Conservation (phyloP, 2,113 vertebrate species). For the Panurus biarmicus region DNA sequence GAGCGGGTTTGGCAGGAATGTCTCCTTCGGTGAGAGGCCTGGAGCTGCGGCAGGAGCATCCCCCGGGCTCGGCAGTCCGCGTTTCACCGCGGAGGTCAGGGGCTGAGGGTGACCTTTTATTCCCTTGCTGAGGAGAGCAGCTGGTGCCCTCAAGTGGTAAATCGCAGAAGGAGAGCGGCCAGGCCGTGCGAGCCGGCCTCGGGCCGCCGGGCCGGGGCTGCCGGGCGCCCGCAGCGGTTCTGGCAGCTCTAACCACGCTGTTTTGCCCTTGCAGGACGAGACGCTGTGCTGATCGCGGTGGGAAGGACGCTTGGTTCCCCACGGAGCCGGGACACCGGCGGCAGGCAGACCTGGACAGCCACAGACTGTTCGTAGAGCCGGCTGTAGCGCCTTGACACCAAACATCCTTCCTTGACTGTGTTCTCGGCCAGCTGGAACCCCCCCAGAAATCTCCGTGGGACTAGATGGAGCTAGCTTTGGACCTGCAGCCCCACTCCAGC, state of each 20-base stretch:
- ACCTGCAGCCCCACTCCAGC: neutral
- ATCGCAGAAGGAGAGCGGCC: neutral
- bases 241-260: neutral
- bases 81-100: neutral
- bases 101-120: conserved; percentile 33
- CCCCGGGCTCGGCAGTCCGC: neutral
- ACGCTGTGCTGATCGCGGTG: neutral
- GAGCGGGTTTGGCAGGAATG: neutral
- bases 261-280: conserved; percentile 26
- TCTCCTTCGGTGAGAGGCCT: no score
- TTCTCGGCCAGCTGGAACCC: neutral
- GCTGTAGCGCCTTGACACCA: neutral
- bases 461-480: neutral
- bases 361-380: neutral
- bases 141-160: conserved; percentile 61
- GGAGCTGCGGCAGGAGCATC: neutral
- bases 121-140: conserved; percentile 41
- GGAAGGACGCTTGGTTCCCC: neutral
- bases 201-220: neutral
- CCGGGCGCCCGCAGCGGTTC: fast-evolving
- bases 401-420: neutral
- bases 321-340: neutral
- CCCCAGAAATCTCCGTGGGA: fast-evolving
- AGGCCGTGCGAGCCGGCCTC: neutral
- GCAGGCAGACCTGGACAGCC: neutral